Evolutionary conservation across 2,113 vertebrate genomes (phyloP).

Genomic region (Planiliza haematocheilus): DNA sequence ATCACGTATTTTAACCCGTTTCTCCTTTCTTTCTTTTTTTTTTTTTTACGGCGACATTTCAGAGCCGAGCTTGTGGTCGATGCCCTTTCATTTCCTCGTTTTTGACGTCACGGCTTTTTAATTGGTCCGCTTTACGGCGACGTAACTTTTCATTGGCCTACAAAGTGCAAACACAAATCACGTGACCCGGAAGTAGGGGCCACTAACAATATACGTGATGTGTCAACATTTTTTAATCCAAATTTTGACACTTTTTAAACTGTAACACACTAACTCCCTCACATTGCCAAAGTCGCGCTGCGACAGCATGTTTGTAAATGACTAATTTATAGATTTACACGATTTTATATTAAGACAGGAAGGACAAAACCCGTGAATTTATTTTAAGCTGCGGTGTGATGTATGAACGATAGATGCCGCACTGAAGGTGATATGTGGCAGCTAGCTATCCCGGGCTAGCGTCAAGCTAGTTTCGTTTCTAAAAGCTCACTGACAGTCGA

Average conservation of each 20-base stretch:
- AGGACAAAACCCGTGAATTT: not conserved
- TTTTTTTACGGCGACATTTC: not conserved
- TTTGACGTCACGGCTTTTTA: slow-evolving; percentile 13
- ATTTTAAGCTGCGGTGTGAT: not conserved
- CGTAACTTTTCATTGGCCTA: slow-evolving; percentile 58
- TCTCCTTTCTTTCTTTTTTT: too few relatives aligned
- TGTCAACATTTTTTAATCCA: slow-evolving; percentile 40
- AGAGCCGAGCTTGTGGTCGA: not conserved
- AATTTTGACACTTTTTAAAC: not conserved
- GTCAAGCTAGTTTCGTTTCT: not conserved
- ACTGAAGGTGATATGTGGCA: slow-evolving; percentile 30
- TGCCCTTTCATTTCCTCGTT: not conserved
- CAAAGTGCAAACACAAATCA: slow-evolving; percentile 28
- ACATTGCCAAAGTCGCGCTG: not conserved
- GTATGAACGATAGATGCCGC: slow-evolving; percentile 2
- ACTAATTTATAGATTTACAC: not conserved
- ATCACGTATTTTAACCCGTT: not conserved
- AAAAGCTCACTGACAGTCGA: not conserved
- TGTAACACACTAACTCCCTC: too few relatives aligned
- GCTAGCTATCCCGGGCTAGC: slow-evolving; percentile 50
- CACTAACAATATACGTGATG: slow-evolving; percentile 40
- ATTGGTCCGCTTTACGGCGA: slow-evolving; percentile 22
- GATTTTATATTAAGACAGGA: not conserved
- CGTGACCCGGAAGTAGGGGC: slow-evolving; percentile 55
- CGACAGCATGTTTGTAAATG: fast-evolving